Evolutionary conservation across 2,797 vertebrate genomes (phyloP).

Genomic region (Apogon talboti): DNA sequence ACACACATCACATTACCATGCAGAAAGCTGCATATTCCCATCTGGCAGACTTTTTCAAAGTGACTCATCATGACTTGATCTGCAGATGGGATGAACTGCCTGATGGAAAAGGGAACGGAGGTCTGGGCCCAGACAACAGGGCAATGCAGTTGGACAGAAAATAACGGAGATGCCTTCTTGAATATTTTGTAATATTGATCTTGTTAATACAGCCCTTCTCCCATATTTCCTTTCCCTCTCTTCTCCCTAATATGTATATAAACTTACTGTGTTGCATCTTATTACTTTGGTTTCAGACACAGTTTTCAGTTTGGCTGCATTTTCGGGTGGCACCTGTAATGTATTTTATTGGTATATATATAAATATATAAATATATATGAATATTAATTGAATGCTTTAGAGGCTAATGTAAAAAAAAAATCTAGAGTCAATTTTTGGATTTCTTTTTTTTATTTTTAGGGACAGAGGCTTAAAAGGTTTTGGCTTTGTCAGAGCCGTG

Average conservation of each 20-base stretch:
- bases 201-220: conserved; percentile 90
- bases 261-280: conserved; percentile 88
- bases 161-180: conserved; percentile 92
- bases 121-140: conserved; percentile 56
- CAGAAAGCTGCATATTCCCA: conserved; percentile 56
- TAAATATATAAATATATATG: conserved; percentile 73
- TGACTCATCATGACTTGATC: conserved; percentile 59
- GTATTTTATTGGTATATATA: conserved; percentile 87
- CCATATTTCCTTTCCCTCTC: conserved; percentile 43
- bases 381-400: conserved; percentile 74
- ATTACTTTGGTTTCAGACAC: conserved; percentile 88
- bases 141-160: conserved; percentile 74
- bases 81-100: conserved; percentile 62
- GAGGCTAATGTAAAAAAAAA: conserved; percentile 67
- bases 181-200: conserved; percentile 99
- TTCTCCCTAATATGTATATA: conserved; percentile 86
- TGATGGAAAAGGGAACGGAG: conserved; percentile 73
- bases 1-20: conserved; percentile 45
- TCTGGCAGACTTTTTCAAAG: conserved; percentile 53
- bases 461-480: conserved; percentile 52
- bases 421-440: conserved; percentile 48
- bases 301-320: conserved; percentile 91
- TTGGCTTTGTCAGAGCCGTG: conserved; percentile 55
- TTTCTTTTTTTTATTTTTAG: conserved; percentile 41
- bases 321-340: conserved; percentile 94